Conservation (phyloP, 53 echinoderm and acorn worm genomes). For the Hippasteria phrygiana region DNA sequence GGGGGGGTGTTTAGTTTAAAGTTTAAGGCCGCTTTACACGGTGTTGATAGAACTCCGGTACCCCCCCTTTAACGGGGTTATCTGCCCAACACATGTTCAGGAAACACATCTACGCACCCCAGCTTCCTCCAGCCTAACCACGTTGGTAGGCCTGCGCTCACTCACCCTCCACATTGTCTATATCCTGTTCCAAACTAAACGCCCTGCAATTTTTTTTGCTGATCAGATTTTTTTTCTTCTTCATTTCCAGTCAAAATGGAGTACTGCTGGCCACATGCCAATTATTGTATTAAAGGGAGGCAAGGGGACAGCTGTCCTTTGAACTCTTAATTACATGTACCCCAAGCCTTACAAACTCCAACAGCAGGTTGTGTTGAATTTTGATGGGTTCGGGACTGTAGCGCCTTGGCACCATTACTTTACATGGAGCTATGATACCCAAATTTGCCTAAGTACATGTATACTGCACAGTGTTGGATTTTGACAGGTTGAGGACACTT, state of each 20-base stretch:
- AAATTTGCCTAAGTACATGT: no score
- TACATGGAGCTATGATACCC: no score
- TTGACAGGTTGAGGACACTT: no score
- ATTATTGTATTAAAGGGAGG: slow-evolving; percentile 1
- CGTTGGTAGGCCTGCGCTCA: neutral
- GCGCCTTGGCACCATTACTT: no score
- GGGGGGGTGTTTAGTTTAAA: no score
- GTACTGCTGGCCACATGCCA: slow-evolving; percentile 12
- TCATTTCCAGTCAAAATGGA: slow-evolving; percentile 2
- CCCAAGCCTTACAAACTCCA: no score
- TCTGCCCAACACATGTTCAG: slow-evolving; percentile 38
- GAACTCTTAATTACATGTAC: neutral
- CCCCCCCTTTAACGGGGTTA: neutral
- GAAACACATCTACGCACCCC: slow-evolving; percentile 43
- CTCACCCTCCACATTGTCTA: slow-evolving; percentile 30
- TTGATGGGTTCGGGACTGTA: no score
- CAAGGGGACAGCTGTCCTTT: no score
- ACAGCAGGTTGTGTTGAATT: no score
- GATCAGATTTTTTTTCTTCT: slow-evolving; percentile 11
- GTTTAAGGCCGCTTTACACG: no score
- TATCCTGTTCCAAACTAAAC: slow-evolving; percentile 19
- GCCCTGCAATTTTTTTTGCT: neutral
- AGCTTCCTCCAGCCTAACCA: neutral
- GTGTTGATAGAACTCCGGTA: neutral
- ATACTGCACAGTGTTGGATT: no score